Conservation (phyloP, 2,113 vertebrate species). For the Pelvicachromis taeniatus region DNA sequence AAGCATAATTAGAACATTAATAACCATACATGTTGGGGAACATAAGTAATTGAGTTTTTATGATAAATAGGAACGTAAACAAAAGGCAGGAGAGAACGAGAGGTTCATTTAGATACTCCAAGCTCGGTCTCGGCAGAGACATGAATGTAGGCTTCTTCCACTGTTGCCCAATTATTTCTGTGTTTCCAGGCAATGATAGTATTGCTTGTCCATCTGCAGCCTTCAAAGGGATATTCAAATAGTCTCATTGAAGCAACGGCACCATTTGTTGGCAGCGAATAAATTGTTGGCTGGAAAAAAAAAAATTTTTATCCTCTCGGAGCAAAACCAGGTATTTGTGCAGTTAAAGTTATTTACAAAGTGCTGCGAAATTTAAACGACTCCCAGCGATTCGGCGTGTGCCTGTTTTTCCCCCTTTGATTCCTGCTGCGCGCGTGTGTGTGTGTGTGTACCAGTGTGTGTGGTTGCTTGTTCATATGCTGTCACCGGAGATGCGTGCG, state of each 20-base stretch:
- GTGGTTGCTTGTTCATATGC: slow-evolving; percentile 7
- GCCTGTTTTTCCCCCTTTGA: background rate
- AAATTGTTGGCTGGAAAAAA: slow-evolving; percentile 43
- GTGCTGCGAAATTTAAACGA: slow-evolving; percentile 47
- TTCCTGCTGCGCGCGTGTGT: background rate
- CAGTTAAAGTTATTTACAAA: slow-evolving; percentile 63
- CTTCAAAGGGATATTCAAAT: slow-evolving; percentile 66
- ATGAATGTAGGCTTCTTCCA: slow-evolving; percentile 37
- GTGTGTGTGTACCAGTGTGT: background rate
- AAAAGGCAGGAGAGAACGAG: slow-evolving; percentile 51
- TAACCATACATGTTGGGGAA: slow-evolving; percentile 59
- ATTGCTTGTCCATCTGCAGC: slow-evolving; percentile 62
- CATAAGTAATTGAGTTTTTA: slow-evolving; percentile 54
- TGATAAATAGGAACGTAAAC: slow-evolving; percentile 60
- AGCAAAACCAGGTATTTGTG: slow-evolving; percentile 57
- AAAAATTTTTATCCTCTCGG: slow-evolving; percentile 9
- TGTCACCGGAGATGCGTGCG: slow-evolving; percentile 33
- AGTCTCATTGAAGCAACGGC: slow-evolving; percentile 41
- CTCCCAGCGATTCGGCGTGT: slow-evolving; percentile 9
- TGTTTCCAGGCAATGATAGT: slow-evolving; percentile 54
- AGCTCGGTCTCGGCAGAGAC: slow-evolving; percentile 29
- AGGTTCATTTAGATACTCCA: slow-evolving; percentile 40
- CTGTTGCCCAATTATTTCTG: slow-evolving; percentile 65
- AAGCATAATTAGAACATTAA: slow-evolving; percentile 69
- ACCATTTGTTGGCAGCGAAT: slow-evolving; percentile 52